These are phyloP conservation scores for Slavum lentiscoides DNA, from an alignment of 2,888 invertebrate genomes.

Conservation along the genomic window DNA sequence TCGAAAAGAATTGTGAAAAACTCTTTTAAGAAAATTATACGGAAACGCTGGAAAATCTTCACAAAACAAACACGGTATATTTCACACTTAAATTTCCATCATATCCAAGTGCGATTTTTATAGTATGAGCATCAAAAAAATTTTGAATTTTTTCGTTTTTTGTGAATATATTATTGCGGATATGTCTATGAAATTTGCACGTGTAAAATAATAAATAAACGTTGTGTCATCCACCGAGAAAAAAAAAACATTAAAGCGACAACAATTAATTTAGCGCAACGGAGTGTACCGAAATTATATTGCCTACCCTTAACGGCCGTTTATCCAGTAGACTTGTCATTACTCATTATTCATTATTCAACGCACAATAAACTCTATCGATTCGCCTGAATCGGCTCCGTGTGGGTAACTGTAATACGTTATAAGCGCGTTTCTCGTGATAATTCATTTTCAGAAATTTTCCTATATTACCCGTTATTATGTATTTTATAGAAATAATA, in stretches of 20 bases:
- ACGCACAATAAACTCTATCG: not conserved
- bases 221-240: not conserved
- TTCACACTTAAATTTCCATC: no score
- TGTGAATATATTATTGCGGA: no score
- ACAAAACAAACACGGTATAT: no score
- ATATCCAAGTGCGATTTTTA: no score
- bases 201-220: not conserved
- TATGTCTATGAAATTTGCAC: not conserved
- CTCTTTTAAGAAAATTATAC: no score
- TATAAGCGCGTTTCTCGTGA: not conserved
- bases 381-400: not conserved
- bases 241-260: not conserved
- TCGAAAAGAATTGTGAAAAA: no score
- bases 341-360: not conserved
- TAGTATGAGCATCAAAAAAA: no score
- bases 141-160: no score
- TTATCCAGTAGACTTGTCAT: slow-evolving; percentile 1
- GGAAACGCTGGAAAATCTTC: no score
- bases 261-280: not conserved
- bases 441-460: not conserved
- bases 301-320: slow-evolving; percentile 8
- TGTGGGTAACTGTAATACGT: no score
- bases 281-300: not conserved
- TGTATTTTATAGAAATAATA: no score
- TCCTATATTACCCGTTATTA: no score